Conservation (phyloP, 2,797 vertebrate genomes). For the Kryptolebias ocellatus region DNA sequence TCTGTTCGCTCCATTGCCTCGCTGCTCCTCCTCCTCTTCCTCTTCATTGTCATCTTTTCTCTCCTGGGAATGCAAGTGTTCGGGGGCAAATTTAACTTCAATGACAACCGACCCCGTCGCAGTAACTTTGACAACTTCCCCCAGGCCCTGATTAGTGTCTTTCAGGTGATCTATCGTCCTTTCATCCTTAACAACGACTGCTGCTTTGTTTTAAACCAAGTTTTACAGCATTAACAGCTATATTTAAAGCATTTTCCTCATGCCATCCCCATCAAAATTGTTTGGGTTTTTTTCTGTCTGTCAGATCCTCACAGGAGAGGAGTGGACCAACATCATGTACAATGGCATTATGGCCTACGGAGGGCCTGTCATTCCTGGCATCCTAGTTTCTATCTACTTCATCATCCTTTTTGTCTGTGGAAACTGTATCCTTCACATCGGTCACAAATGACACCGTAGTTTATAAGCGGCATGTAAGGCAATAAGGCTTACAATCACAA, state of each 20-base stretch:
- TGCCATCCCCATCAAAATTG: not conserved
- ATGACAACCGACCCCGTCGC: conserved; percentile 84
- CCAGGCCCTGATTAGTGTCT: conserved; percentile 96
- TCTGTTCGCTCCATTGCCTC: conserved; percentile 96
- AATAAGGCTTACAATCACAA: not conserved
- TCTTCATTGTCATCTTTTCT: conserved; percentile 95
- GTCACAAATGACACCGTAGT: not conserved
- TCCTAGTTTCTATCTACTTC: conserved; percentile 95
- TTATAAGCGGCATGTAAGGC: not conserved
- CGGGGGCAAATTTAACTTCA: conserved; percentile 94
- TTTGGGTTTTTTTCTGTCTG: conserved; percentile 1
- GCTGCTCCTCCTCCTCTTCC: conserved; percentile 95
- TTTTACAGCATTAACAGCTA: too few species aligned
- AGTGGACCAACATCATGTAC: conserved; percentile 96
- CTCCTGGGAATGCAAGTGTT: conserved; percentile 99
- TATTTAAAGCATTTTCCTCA: too few species aligned
- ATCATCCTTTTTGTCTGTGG: conserved; percentile 94
- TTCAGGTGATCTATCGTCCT: conserved; percentile 84
- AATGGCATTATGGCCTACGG: conserved; percentile 96
- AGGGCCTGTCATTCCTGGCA: conserved; percentile 91
- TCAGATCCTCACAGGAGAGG: conserved; percentile 94
- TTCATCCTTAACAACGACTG: not conserved
- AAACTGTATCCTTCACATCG: conserved; percentile 92
- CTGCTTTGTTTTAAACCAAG: too few species aligned
- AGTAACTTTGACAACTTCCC: conserved; percentile 98